Percentiles rank a stretch among this genome's conserved stretches.
Conservation (phyloP, 2,888 invertebrate species). For the Cordilura impudica region DNA sequence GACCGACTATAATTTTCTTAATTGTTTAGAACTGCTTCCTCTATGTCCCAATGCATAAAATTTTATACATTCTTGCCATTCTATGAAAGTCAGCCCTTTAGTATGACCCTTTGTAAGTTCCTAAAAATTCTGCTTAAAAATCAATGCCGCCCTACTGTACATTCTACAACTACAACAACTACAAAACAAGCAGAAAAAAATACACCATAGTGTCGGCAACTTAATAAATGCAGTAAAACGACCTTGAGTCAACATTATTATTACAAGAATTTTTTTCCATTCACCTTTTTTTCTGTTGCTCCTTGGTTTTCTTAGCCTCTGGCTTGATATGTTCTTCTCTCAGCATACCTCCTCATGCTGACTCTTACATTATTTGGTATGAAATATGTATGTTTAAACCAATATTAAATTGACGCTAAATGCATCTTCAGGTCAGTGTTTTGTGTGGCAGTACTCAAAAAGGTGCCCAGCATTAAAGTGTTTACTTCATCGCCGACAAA, state of each 20-base stretch:
- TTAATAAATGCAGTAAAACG: conserved; percentile 57
- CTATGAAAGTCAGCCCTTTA: no score
- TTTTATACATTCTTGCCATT: no score
- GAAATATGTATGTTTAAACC: neutral
- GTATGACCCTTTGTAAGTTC: no score
- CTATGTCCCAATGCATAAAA: no score
- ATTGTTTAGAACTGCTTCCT: no score
- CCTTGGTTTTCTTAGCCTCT: neutral
- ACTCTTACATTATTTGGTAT: neutral
- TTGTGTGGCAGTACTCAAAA: neutral
- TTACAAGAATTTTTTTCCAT: neutral
- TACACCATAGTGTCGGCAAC: conserved; percentile 37
- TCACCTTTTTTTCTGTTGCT: neutral
- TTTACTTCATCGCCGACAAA: conserved; percentile 35
- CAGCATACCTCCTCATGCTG: neutral
- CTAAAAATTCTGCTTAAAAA: no score
- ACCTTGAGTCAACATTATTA: conserved; percentile 54
- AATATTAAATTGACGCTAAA: neutral
- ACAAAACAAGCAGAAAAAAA: no score
- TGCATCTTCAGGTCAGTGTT: conserved; percentile 17
- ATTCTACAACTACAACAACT: no score
- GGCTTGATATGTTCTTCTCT: neutral
- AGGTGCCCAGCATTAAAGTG: conserved; percentile 19
- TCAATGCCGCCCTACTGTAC: neutral
- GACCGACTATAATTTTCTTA: no score